Evolutionary conservation across 2,113 vertebrate genomes (phyloP).

Genomic region (Apistogramma diplotaenia): DNA sequence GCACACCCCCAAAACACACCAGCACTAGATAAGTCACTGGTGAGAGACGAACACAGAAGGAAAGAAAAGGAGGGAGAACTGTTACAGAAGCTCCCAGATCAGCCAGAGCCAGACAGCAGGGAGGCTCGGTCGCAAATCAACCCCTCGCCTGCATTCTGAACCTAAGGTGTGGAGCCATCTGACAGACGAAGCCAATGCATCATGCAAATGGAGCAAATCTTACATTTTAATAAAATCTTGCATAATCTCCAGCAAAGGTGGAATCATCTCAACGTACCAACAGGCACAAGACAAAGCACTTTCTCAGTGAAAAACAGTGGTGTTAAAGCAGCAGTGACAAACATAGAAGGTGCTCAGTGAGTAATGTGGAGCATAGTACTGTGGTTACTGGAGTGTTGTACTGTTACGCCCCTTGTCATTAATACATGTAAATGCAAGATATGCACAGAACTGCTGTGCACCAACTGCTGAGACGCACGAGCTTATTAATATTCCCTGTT

Average conservation of each 20-base stretch:
- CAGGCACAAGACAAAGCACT: not conserved
- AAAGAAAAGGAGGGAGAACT: not conserved
- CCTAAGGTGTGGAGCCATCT: not conserved
- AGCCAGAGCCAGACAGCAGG: slow-evolving; percentile 12
- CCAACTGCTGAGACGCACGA: not conserved
- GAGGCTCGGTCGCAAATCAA: slow-evolving; percentile 22
- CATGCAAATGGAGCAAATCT: not conserved
- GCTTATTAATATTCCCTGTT: not conserved
- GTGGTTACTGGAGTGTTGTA: not conserved
- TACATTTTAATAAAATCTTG: not conserved
- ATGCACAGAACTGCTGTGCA: not conserved
- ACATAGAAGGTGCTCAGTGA: not conserved
- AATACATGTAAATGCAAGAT: slow-evolving; percentile 8
- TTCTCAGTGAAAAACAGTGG: not conserved
- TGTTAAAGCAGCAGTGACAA: not conserved
- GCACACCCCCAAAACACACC: slow-evolving; percentile 70
- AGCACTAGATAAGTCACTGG: slow-evolving; percentile 53
- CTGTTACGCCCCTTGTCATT: slow-evolving; percentile 8
- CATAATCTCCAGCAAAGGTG: not conserved
- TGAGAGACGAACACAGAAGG: slow-evolving; percentile 13
- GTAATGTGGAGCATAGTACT: not conserved
- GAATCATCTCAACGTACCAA: not conserved
- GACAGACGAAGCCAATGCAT: not conserved
- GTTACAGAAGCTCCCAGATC: slow-evolving; percentile 24
- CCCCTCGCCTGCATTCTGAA: not conserved